Percentiles rank a stretch among this genome's conserved stretches.
Evolutionary conservation across 2,113 vertebrate species (phyloP).

Genomic region (Cyprinodon brontotheroides): DNA sequence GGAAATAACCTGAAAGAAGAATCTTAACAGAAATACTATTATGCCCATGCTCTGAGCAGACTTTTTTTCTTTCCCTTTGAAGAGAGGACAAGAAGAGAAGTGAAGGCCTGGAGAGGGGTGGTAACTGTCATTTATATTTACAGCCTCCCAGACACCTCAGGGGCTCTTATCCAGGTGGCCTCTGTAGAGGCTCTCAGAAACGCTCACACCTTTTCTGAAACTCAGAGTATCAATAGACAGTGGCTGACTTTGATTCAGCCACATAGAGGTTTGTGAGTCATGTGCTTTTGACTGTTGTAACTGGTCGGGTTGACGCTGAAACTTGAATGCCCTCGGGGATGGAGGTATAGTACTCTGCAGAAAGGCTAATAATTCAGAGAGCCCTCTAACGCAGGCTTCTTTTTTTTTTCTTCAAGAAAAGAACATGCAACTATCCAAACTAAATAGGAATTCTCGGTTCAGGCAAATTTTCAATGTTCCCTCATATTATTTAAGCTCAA

Average conservation of each 20-base stretch:
- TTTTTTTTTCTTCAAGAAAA: slow-evolving; percentile 8
- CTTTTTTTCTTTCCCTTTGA: slow-evolving; percentile 65
- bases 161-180: slow-evolving; percentile 80
- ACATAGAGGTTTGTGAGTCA: slow-evolving; percentile 74
- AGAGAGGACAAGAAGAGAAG: slow-evolving; percentile 67
- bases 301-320: slow-evolving; percentile 70
- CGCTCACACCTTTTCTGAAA: slow-evolving; percentile 68
- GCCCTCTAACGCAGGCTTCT: slow-evolving; percentile 7
- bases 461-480: background rate
- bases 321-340: slow-evolving; percentile 76
- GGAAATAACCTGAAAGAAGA: slow-evolving; percentile 19
- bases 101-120: slow-evolving; percentile 67
- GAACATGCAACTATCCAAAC: slow-evolving; percentile 4
- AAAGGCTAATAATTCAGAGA: slow-evolving; percentile 59
- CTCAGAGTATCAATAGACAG: slow-evolving; percentile 73
- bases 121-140: slow-evolving; percentile 80
- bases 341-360: slow-evolving; percentile 70
- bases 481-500: background rate
- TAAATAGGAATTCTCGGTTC: background rate
- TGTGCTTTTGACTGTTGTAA: slow-evolving; percentile 75
- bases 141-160: slow-evolving; percentile 74
- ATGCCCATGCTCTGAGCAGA: slow-evolving; percentile 70
- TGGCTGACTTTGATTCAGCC: slow-evolving; percentile 78
- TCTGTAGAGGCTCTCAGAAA: slow-evolving; percentile 71
- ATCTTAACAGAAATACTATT: slow-evolving; percentile 47